phyloP scores from a whole-genome alignment of 2,888 invertebrate species.

The Euspilapteryx auroguttella region DNA sequence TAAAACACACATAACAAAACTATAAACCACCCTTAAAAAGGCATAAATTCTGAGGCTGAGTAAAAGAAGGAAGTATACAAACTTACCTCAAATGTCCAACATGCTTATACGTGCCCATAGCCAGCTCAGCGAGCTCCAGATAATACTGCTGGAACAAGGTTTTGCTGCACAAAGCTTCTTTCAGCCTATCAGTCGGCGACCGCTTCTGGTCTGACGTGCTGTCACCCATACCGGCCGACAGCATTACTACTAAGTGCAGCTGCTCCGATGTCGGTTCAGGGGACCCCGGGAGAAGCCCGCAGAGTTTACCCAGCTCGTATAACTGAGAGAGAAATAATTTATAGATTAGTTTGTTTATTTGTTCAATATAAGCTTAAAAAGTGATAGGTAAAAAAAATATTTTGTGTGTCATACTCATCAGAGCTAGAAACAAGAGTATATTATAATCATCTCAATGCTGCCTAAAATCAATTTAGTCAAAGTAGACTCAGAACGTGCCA shows the following conservation, averaged over 20 bases:
- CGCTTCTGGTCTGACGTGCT: slow-evolving; percentile 51
- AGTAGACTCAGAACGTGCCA: no score
- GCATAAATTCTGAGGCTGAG: no score
- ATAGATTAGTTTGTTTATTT: not conserved
- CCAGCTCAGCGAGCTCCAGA: slow-evolving; percentile 88
- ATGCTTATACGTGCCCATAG: slow-evolving; percentile 96
- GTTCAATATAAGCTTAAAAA: no score
- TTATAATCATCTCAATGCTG: no score
- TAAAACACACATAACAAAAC: no score
- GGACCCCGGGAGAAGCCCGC: slow-evolving; percentile 85
- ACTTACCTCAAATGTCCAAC: slow-evolving; percentile 69
- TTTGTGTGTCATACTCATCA: no score
- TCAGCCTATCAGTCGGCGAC: slow-evolving; percentile 76
- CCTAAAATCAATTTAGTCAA: no score
- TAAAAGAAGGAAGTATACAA: no score
- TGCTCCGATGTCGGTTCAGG: slow-evolving; percentile 81
- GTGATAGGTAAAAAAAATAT: no score
- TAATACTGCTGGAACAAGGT: slow-evolving; percentile 89
- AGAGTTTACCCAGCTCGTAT: slow-evolving; percentile 82
- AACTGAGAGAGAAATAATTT: slow-evolving; percentile 54
- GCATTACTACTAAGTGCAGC: slow-evolving; percentile 84
- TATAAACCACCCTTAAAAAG: no score
- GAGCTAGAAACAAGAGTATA: no score
- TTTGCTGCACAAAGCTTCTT: slow-evolving; percentile 88
- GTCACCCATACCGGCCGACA: slow-evolving; percentile 91